phyloP scores from a whole-genome alignment of 2,113 vertebrate species.

The Bubo scandiacus region DNA sequence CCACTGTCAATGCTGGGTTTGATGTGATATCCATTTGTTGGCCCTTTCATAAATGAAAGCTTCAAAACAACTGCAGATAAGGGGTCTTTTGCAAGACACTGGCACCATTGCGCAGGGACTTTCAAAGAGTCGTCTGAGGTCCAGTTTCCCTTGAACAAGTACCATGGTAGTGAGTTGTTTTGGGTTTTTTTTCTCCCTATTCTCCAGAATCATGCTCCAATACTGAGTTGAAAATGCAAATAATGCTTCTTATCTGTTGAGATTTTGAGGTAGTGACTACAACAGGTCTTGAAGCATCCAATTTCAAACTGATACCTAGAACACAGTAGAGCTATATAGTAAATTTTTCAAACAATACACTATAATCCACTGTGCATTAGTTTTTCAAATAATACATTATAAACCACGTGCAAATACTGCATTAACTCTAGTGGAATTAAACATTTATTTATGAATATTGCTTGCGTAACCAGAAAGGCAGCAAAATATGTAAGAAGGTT shows the following conservation, averaged over 20 bases:
- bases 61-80: not conserved
- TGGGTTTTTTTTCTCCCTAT: fast-evolving
- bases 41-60: not conserved
- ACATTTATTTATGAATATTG: not conserved
- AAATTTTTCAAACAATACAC: not conserved
- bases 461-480: not conserved
- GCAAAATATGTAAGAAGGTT: not conserved
- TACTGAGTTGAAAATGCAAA: not conserved
- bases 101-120: not conserved
- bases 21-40: not conserved
- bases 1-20: not conserved
- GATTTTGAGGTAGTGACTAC: not conserved
- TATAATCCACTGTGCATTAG: not conserved
- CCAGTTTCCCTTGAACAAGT: not conserved
- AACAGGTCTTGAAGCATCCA: not conserved
- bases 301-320: not conserved
- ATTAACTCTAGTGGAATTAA: not conserved
- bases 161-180: not conserved
- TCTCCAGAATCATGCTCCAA: not conserved
- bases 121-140: not conserved
- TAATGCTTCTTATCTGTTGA: not conserved
- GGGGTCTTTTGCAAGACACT: not conserved
- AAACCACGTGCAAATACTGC: not conserved
- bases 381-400: not conserved
- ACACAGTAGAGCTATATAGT: not conserved